phyloP scores from a whole-genome alignment of 2,888 invertebrate genomes.

The Lathronympha strigana region DNA sequence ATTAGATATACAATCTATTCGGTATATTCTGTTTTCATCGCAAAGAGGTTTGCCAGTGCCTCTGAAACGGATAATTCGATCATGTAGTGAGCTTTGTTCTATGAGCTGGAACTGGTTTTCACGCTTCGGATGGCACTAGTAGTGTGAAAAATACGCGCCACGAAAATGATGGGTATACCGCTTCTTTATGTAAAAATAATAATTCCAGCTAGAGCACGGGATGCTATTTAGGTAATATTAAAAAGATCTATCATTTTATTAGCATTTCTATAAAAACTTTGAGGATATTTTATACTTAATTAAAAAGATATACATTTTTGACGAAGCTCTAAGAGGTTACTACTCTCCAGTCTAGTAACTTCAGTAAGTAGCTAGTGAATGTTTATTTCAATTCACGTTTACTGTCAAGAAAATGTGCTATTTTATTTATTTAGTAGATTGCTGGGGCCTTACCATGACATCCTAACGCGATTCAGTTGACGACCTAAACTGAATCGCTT shows the following conservation, averaged over 20 bases:
- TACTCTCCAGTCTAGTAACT: slow-evolving; percentile 14
- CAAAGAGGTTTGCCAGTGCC: not conserved
- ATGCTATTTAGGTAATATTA: too few relatives aligned
- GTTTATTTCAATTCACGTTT: slow-evolving; percentile 28
- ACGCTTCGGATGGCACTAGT: slow-evolving; percentile 15
- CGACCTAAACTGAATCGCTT: too few relatives aligned
- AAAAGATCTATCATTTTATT: too few relatives aligned
- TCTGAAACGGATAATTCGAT: slow-evolving; percentile 11
- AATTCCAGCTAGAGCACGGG: too few relatives aligned
- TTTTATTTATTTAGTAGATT: too few relatives aligned
- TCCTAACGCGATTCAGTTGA: too few relatives aligned
- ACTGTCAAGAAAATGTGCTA: not conserved
- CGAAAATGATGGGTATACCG: not conserved
- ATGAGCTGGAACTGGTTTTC: slow-evolving; percentile 35
- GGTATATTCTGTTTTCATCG: not conserved
- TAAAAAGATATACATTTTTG: not conserved
- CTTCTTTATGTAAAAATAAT: too few relatives aligned
- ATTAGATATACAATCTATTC: too few relatives aligned
- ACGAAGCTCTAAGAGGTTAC: not conserved
- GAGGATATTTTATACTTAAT: too few relatives aligned
- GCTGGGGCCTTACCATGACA: too few relatives aligned
- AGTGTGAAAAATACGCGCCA: slow-evolving; percentile 22
- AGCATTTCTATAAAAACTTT: too few relatives aligned
- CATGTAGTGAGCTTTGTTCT: slow-evolving; percentile 21
- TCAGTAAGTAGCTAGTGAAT: slow-evolving; percentile 15